Base-by-base conservation (phyloP, 2,888 invertebrate species). In the Scaptomyza cyrtandrae region DNA sequence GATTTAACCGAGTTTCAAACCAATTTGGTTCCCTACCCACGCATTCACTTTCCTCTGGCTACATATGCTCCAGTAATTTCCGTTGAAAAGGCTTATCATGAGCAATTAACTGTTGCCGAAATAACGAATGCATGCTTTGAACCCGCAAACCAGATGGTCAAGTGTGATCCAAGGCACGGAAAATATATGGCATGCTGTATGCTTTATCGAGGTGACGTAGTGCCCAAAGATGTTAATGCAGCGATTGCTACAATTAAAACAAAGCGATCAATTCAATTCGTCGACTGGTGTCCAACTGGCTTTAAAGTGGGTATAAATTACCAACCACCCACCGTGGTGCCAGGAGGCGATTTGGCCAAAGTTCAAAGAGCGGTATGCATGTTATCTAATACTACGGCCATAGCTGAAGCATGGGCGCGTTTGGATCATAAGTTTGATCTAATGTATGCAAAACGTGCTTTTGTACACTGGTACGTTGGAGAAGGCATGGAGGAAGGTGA, bases 51-150 rank as follows among this genome's bases (percentile, higher is more conserved):
- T 94, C 98, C 98, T 10, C 93, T 98, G 83, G 96, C 96, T 74
- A 96, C 98, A 3, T 98, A 98, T 91, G 97, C 97, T 19, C 98
- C 97, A 13, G 97, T 98, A 80, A 97, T 98, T 91, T 97, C 97
- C 35, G 96, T 97, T 0, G 98, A 98, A 92, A 98, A 97, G 92
- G 98, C 98, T 6, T 97, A 97, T 92, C 98, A 98, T 89, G 98
- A 98, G 91, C 97, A 97, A 90, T 93, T 97, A 71, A 96, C 97
- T 0, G 98, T 97, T 6, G 95, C 96, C 3, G 98, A 98, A 91
- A 98, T 98, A 89, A 98, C 98, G 66, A 97, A 98, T 89, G 96
- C 97, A 27, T 98, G 98, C 93, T 98, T 98, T 92, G 98, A 98
- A 90, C 98, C 98, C 0, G 97, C 97, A 56, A 98, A 98, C 92